Percentiles rank a stretch among this genome's conserved stretches.
Evolutionary conservation across 2,888 invertebrate genomes (phyloP).

Genomic region (Aelia acuminata): DNA sequence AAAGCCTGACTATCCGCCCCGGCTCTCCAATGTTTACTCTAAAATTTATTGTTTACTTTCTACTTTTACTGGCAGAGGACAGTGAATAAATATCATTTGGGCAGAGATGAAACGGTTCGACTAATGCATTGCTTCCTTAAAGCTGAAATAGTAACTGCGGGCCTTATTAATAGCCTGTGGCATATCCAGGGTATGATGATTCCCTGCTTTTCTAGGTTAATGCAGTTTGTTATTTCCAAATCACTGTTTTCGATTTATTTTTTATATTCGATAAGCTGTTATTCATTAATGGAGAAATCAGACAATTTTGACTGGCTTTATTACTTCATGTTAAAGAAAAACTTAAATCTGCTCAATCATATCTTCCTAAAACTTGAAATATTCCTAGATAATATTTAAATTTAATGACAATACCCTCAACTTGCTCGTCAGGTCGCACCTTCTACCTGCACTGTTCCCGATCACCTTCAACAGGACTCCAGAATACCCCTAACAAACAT

Average conservation of each 20-base stretch:
- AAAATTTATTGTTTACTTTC: not conserved
- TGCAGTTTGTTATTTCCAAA: not conserved
- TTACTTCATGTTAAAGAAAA: too few species aligned
- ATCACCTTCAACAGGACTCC: too few species aligned
- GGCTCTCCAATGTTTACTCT: not conserved
- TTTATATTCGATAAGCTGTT: too few species aligned
- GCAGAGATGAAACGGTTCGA: conserved; percentile 32
- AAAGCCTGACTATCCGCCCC: not conserved
- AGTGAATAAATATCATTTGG: not conserved
- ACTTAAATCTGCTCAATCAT: too few species aligned
- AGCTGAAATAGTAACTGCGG: conserved; percentile 8
- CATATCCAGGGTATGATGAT: not conserved
- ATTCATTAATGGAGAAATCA: too few species aligned
- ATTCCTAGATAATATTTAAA: too few species aligned
- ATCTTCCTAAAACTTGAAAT: too few species aligned
- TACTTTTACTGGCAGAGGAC: not conserved
- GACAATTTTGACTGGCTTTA: too few species aligned
- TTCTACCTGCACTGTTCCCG: too few species aligned
- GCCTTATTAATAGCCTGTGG: not conserved
- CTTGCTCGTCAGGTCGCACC: too few species aligned
- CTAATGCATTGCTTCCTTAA: conserved; percentile 39
- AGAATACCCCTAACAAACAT: too few species aligned
- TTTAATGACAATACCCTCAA: too few species aligned
- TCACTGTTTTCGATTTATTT: not conserved
- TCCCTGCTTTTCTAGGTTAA: not conserved